Conservation (phyloP, 2,113 vertebrate species). For the Polypterus senegalus region DNA sequence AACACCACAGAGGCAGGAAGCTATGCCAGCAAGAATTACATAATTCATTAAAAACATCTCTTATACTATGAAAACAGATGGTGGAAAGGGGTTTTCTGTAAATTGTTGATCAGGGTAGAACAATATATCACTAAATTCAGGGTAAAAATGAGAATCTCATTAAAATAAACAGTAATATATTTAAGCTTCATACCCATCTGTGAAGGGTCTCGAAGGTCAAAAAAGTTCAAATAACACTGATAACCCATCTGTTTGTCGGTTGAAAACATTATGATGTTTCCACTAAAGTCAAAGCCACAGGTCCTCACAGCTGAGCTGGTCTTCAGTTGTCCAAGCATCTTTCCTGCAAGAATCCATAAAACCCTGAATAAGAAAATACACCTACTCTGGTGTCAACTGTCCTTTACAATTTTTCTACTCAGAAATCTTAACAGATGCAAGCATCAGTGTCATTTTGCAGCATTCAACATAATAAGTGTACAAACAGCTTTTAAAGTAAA, state of each 20-base stretch:
- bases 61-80: conserved; percentile 21
- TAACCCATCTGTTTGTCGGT: conserved; percentile 99
- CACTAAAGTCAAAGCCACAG: conserved; percentile 92
- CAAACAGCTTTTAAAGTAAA: too few species aligned
- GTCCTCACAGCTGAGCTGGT: conserved; percentile 91
- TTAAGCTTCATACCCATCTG: conserved; percentile 62
- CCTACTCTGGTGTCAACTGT: too few species aligned
- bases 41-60: conserved; percentile 6
- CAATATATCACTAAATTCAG: background rate
- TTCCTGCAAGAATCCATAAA: conserved; percentile 47
- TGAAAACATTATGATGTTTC: conserved; percentile 98
- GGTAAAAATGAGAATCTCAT: background rate
- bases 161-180: background rate
- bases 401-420: too few species aligned
- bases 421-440: too few species aligned
- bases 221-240: conserved; percentile 88
- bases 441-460: too few species aligned
- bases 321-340: conserved; percentile 80
- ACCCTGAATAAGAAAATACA: too few species aligned
- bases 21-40: too few species aligned
- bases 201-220: conserved; percentile 76
- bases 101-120: background rate
- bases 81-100: background rate
- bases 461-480: too few species aligned
- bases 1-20: too few species aligned